Evolutionary conservation across 2,113 vertebrate species (phyloP), one percentile per base, ranked within the genome.

Genomic region (Eurypyga helias): DNA sequence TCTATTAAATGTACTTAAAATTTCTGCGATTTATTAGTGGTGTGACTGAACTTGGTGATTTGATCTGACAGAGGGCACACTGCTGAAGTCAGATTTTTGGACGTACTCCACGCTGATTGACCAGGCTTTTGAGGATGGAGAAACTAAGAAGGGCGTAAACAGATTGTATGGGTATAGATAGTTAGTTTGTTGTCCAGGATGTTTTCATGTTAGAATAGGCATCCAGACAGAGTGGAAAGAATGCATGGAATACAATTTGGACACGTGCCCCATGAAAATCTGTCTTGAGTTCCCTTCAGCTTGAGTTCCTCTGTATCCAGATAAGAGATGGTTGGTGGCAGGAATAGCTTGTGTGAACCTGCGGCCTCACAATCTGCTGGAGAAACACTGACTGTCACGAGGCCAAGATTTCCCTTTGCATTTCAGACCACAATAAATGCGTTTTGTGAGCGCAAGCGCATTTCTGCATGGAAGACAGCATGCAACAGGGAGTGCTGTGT

Each of bases 351-450:
- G 3, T 57, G 25, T 71, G 31, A 82, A 28, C 18, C 16, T 5
- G 4, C 2, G 1, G 31, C 58, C 51, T 73, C 49, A 49, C 9
- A 93, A 43, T 16, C 41, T 86, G 36, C 52, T 87, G 55, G 7
- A 4, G 10, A 69, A 89, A 83, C 83, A 11, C 46, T 86, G 52
- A 25, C 34, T 49, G 45, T 51, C 33, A 51, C 1, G 7, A 31
- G 11, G 61, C 23, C 82, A 91, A 33, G 34, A 78, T 58, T 61
- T 87, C 10, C 24, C 13, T 45, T 67, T 38, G 33, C 10, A 12
- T 96, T 97, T 88, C 87, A 96, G 88, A 72, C 17, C 65, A 55
- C 24, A 88, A 45, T 84, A 75, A 77, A 79, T 61, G 78, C 84
- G n/a, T 18, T 46, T 71, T 84, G 45, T 93, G 64, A 95, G 65